Conservation (phyloP, 2,113 vertebrate species). For the Chascanopsetta lugubris region DNA sequence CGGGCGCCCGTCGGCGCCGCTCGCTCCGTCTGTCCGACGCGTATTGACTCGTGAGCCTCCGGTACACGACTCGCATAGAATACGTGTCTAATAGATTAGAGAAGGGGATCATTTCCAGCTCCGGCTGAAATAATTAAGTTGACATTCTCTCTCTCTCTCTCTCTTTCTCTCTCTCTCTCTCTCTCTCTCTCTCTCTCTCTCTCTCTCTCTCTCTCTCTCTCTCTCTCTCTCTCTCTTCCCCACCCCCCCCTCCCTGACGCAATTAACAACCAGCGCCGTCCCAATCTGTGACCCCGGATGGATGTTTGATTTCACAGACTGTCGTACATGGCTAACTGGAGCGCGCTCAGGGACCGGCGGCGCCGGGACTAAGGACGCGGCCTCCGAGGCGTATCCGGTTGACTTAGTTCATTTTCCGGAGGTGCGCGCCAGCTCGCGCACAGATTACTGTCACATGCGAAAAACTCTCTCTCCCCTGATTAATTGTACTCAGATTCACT, state of each 20-base stretch:
- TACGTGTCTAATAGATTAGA: conserved; percentile 76
- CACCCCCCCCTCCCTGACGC: conserved; percentile 63
- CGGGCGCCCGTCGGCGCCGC: conserved; percentile 12
- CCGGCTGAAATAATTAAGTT: conserved; percentile 76
- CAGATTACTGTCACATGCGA: conserved; percentile 28
- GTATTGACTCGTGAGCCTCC: conserved; percentile 65
- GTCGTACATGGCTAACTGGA: conserved; percentile 41
- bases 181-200: no score
- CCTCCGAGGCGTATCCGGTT: conserved; percentile 50
- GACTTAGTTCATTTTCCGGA: conserved; percentile 42
- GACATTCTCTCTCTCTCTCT: no score
- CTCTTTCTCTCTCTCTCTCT: no score
- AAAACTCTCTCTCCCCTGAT: no score
- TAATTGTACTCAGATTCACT: no score
- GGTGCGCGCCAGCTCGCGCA: conserved; percentile 41
- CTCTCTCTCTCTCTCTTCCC: no score
- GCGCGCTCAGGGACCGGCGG: conserved; percentile 29
- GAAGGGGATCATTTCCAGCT: conserved; percentile 65
- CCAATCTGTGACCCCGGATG: conserved; percentile 68
- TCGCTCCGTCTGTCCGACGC: conserved; percentile 25
- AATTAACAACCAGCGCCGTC: conserved; percentile 71
- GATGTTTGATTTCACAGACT: conserved; percentile 76
- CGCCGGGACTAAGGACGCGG: conserved; percentile 39
- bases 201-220: no score
- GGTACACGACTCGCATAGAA: conserved; percentile 67